Percentiles rank a stretch among this genome's conserved stretches.
These are phyloP conservation scores for Caranx ignobilis DNA, from an alignment of 2,113 vertebrate species.

Conservation along the genomic window DNA sequence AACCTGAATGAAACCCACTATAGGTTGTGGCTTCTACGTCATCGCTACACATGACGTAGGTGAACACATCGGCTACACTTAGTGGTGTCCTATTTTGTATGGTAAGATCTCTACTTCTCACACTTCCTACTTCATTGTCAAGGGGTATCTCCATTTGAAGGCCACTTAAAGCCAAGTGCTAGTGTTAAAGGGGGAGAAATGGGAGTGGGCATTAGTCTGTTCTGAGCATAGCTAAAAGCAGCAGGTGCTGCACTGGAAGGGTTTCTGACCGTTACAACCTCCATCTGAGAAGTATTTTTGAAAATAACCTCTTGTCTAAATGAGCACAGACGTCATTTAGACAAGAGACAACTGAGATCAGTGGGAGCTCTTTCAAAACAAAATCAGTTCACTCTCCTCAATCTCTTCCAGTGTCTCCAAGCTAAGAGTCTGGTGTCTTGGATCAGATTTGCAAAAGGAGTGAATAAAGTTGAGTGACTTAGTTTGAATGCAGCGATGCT, in stretches of 20 bases:
- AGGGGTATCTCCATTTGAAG: too few species aligned
- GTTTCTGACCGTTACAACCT: slow-evolving; percentile 2
- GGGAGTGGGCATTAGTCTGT: not conserved
- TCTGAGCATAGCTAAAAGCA: slow-evolving; percentile 13
- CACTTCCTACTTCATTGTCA: too few species aligned
- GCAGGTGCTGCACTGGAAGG: slow-evolving; percentile 17
- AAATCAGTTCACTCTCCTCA: not conserved
- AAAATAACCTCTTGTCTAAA: slow-evolving; percentile 13
- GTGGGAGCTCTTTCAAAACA: not conserved
- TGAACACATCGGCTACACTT: too few species aligned
- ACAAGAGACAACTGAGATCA: slow-evolving; percentile 4
- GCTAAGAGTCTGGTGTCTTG: not conserved
- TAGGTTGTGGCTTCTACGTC: too few species aligned
- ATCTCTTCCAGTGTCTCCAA: not conserved
- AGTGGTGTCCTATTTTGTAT: too few species aligned
- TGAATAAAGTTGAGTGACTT: not conserved
- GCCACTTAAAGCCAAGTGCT: too few species aligned
- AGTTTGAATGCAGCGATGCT: not conserved
- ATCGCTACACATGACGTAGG: too few species aligned
- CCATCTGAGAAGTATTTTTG: slow-evolving; percentile 4
- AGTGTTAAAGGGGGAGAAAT: too few species aligned
- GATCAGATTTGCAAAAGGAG: not conserved
- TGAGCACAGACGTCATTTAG: slow-evolving; percentile 1
- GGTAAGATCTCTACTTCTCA: too few species aligned
- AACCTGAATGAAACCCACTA: too few species aligned